Conservation (phyloP, 2,113 vertebrate species). For the Panurus biarmicus region DNA sequence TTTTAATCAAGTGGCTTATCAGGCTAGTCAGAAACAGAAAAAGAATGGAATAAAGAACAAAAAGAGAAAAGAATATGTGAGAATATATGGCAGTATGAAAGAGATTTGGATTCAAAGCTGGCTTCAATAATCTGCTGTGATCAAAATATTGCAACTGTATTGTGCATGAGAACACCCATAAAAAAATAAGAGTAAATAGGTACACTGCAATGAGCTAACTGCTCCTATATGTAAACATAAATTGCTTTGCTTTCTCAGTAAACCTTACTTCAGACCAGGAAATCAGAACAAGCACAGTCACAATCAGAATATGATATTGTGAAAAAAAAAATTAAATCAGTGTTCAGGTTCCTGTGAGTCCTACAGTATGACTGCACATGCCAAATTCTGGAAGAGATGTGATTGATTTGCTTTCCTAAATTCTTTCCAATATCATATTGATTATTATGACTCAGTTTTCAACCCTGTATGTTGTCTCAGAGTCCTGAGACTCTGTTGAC, state of each 20-base stretch:
- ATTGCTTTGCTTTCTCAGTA: background rate
- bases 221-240: background rate
- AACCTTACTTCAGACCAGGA: background rate
- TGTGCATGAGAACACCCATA: background rate
- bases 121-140: background rate
- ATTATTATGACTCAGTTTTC: background rate
- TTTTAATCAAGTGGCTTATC: slow-evolving; percentile 17
- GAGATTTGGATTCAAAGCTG: background rate
- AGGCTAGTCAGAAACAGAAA: slow-evolving; percentile 15
- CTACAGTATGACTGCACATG: background rate
- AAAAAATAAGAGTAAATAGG: background rate
- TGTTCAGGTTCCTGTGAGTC: background rate
- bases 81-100: background rate
- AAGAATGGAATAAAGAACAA: background rate
- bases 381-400: background rate
- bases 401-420: background rate
- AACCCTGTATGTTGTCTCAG: background rate
- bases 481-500: background rate
- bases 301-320: background rate
- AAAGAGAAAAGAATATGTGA: background rate
- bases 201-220: background rate
- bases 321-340: background rate
- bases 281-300: background rate
- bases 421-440: background rate
- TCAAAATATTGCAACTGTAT: background rate